Evolutionary conservation across 2,797 vertebrate genomes (phyloP), one percentile per base, ranked within the genome.

Genomic region (Spea hammondii): DNA sequence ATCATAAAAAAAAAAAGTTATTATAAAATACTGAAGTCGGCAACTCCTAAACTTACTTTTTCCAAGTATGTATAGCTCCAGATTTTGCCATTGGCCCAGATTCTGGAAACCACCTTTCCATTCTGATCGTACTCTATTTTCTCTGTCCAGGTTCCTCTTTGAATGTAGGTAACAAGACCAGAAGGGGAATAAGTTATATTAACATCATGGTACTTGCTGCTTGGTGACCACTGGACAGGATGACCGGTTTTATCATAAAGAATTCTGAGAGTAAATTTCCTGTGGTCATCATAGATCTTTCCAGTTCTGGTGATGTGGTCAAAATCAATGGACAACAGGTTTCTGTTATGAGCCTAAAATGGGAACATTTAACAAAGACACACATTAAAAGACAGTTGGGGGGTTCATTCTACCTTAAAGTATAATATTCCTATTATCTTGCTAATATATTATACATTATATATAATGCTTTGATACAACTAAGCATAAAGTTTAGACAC

Each of bases 31-130:
- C 55, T 57, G 12, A n/a, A 57, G n/a, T 10, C 3, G 55, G n/a
- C n/a, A 13, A 57, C 9, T 57, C 11, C 11, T 13, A 59, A 62
- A 85, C 83, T 92, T 88, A 98, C 97, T 93, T 95, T 96, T 90
- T 99, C 98, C 83, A 96, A 90, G 49, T 97, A 99, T 0, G 96
- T 98, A 91, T 98, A 99, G 89, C 95, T 99, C 97, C 98, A 99
- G 89, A 98, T 99, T 92, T 98, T 99, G 45, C 98, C 98, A 76
- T 98, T 98, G 80, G 96, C 93, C 96, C 96, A 99, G 8, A 95
- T 96, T 86, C 96, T 92, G 84, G 96, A 97, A 83, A 97, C 86
- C 62, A 99, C 95, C 86, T 94, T 93, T 76, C 97, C 95, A 5
- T 93, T 95, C 77, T 92, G 89, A 72, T 99, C 97, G 54, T 99